These are phyloP conservation scores for Electrophaes corylata DNA, from an alignment of 2,888 invertebrate genomes.

Conservation along the genomic window DNA sequence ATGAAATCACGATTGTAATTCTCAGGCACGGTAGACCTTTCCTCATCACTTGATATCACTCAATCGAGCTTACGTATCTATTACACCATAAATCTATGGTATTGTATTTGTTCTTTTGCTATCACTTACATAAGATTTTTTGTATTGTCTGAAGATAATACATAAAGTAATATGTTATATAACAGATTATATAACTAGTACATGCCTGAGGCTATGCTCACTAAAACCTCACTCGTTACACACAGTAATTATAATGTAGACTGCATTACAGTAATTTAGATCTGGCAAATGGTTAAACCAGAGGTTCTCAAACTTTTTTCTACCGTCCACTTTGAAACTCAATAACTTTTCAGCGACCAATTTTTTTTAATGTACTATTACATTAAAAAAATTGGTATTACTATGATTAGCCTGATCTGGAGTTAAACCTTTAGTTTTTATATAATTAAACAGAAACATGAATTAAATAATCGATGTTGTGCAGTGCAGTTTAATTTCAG, in stretches of 20 bases:
- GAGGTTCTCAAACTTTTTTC: no score
- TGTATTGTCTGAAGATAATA: constrained; percentile 24
- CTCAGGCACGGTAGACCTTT: no score
- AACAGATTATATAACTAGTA: constrained; percentile 21
- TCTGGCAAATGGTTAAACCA: not conserved
- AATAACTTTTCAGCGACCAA: no score
- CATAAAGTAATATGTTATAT: constrained; percentile 13
- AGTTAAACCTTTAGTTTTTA: no score
- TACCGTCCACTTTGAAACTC: no score
- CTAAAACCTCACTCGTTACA: constrained; percentile 8
- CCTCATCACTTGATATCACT: not conserved
- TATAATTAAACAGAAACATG: no score
- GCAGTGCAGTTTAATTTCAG: no score
- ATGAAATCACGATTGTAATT: no score
- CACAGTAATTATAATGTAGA: constrained; percentile 3
- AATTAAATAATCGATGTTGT: no score
- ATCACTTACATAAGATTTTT: constrained; percentile 16
- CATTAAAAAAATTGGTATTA: no score
- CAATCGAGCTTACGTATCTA: not conserved
- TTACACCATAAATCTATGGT: not conserved
- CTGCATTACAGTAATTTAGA: not conserved
- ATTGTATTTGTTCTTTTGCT: not conserved
- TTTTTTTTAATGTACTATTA: no score
- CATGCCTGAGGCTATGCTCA: constrained; percentile 8
- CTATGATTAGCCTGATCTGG: no score